These are phyloP conservation scores for Amphiprion clarkii DNA, from an alignment of 2,797 vertebrate species.

Conservation along the genomic window DNA sequence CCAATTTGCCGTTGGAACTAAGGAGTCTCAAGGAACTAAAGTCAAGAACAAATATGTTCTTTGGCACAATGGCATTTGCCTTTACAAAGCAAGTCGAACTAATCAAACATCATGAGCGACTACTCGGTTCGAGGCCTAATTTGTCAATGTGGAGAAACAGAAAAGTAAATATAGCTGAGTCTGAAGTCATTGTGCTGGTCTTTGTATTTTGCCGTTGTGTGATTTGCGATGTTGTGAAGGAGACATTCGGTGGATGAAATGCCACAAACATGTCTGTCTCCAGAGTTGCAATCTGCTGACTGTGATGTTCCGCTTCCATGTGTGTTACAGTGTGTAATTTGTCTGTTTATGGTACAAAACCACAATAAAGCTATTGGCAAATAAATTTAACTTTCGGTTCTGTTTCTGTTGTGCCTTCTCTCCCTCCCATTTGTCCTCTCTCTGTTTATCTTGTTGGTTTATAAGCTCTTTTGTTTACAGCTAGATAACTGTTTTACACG, in stretches of 20 bases:
- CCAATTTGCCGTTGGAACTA: neutral
- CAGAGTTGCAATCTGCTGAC: conserved; percentile 1
- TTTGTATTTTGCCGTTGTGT: neutral
- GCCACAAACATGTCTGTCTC: conserved; percentile 2
- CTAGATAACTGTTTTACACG: neutral
- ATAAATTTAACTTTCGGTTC: neutral
- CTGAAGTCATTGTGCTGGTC: neutral
- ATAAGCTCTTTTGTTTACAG: neutral
- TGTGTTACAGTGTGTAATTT: neutral
- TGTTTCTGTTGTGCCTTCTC: neutral
- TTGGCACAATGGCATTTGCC: neutral
- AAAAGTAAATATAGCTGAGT: neutral
- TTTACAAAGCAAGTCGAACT: neutral
- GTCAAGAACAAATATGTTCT: neutral
- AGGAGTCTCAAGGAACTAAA: neutral
- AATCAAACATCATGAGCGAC: neutral
- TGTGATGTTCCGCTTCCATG: conserved; percentile 8
- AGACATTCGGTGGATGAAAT: neutral
- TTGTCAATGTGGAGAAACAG: neutral
- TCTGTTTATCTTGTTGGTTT: neutral
- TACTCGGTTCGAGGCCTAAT: neutral
- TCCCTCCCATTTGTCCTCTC: neutral
- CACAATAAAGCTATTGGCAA: conserved; percentile 9
- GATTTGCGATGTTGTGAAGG: conserved; percentile 4
- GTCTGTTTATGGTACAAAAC: neutral